Percentiles rank a stretch among this genome's conserved stretches.
These are phyloP conservation scores for Pterocles gutturalis DNA, from an alignment of 2,113 vertebrate species.

Conservation along the genomic window DNA sequence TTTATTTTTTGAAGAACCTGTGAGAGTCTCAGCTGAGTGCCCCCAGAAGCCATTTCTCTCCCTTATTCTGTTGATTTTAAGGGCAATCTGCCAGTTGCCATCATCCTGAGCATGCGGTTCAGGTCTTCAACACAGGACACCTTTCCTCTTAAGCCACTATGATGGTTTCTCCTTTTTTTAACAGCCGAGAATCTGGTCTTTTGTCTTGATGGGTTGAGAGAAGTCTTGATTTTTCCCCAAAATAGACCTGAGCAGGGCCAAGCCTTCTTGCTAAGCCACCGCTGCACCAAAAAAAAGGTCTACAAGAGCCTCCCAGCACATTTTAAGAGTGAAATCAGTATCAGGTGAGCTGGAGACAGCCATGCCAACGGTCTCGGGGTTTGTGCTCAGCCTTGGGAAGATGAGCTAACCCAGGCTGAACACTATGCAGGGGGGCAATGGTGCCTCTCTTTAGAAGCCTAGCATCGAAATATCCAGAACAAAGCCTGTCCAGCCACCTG, in stretches of 20 bases:
- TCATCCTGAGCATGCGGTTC: not conserved
- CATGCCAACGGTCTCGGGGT: too few species aligned
- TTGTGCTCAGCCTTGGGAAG: too few species aligned
- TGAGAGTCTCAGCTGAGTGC: not conserved
- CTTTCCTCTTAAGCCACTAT: not conserved
- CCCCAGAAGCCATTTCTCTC: not conserved
- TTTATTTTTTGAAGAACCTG: slow-evolving; percentile 6
- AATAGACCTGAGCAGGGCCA: not conserved
- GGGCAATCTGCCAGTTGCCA: not conserved
- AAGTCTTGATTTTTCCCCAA: not conserved
- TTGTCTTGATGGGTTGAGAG: not conserved
- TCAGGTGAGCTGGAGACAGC: not conserved
- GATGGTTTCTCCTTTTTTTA: not conserved
- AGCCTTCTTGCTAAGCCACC: not conserved
- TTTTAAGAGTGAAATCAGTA: not conserved
- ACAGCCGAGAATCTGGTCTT: not conserved
- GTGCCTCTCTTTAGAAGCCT: not conserved
- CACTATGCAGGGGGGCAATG: not conserved
- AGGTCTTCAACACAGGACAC: not conserved
- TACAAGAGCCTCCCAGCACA: not conserved
- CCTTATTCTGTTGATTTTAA: slow-evolving; percentile 2
- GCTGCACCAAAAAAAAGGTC: not conserved
- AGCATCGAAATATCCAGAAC: too few species aligned
- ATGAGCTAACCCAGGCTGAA: not conserved
- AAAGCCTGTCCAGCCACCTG: not conserved